These are phyloP conservation scores for Tetraodon nigroviridis DNA, from an alignment of 2,113 vertebrate species.

Conservation along the genomic window DNA sequence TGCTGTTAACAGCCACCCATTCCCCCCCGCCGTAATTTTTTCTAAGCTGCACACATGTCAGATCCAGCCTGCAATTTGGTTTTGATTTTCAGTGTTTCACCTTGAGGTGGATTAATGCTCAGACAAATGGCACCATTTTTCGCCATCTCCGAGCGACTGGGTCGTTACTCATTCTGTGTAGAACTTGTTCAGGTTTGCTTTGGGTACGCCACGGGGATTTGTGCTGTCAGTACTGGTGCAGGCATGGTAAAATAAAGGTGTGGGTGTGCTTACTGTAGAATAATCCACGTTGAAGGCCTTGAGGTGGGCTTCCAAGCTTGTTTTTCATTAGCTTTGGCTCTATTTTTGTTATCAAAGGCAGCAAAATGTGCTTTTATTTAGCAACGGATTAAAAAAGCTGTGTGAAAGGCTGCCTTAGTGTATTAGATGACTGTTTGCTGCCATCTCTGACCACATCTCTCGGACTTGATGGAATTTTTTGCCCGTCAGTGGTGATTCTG, in stretches of 20 bases:
- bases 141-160: conserved; percentile 20
- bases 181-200: too few species aligned
- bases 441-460: background rate
- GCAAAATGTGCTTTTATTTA: too few species aligned
- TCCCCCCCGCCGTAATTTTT: conserved; percentile 1
- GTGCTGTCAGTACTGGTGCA: conserved; percentile 2
- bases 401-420: too few species aligned
- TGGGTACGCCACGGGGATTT: background rate
- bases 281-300: background rate
- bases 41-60: conserved; percentile 4
- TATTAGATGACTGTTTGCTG: too few species aligned
- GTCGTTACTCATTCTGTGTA: conserved; percentile 21
- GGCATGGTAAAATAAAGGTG: background rate
- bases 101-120: conserved; percentile 55
- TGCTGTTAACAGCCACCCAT: background rate
- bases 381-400: too few species aligned
- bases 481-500: background rate
- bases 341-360: too few species aligned
- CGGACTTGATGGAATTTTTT: background rate
- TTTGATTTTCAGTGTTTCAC: conserved; percentile 50
- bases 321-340: too few species aligned
- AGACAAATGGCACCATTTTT: conserved; percentile 47
- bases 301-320: too few species aligned
- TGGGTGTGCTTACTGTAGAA: background rate
- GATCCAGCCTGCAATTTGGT: conserved; percentile 37